phyloP scores from a whole-genome alignment of 2,797 vertebrate species.

The Sphaeramia orbicularis region DNA sequence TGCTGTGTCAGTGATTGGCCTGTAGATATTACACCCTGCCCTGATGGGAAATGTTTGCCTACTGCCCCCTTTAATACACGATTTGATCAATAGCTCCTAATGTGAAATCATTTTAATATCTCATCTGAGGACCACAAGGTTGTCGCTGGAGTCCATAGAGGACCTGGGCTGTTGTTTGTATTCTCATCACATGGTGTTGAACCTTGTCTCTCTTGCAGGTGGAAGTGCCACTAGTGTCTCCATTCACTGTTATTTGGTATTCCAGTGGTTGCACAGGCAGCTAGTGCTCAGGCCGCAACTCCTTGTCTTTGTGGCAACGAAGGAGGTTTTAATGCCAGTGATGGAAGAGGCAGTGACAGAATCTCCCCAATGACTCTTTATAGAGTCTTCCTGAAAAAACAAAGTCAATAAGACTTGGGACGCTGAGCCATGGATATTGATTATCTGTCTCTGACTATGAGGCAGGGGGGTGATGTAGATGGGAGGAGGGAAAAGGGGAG shows the following conservation, averaged over 20 bases:
- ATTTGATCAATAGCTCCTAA: slow-evolving; percentile 18
- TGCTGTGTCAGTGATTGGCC: no score
- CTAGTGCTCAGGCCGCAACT: slow-evolving; percentile 35
- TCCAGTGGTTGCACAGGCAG: slow-evolving; percentile 43
- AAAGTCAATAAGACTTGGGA: slow-evolving; percentile 89
- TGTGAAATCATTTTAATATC: slow-evolving; percentile 41
- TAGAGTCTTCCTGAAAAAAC: slow-evolving; percentile 89
- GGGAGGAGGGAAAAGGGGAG: slow-evolving; percentile 24
- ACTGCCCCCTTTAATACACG: slow-evolving; percentile 1
- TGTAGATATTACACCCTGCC: no score
- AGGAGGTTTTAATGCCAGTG: slow-evolving; percentile 83
- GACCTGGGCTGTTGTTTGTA: slow-evolving; percentile 30
- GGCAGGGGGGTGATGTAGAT: slow-evolving; percentile 54
- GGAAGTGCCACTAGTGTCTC: slow-evolving; percentile 58
- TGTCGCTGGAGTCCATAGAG: slow-evolving; percentile 29
- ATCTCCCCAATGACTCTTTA: slow-evolving; percentile 89
- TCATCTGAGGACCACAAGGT: slow-evolving; percentile 25
- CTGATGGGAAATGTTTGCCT: background rate
- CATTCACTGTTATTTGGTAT: slow-evolving; percentile 63
- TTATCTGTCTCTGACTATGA: slow-evolving; percentile 90
- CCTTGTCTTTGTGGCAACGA: slow-evolving; percentile 43
- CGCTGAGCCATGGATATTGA: slow-evolving; percentile 87
- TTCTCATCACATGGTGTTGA: slow-evolving; percentile 51
- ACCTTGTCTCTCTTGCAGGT: slow-evolving; percentile 51
- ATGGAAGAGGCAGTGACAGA: slow-evolving; percentile 88